Percentiles rank a stretch among this genome's conserved stretches.
Evolutionary conservation across 2,113 vertebrate species (phyloP).

Genomic region (Urocynchramus pylzowi): DNA sequence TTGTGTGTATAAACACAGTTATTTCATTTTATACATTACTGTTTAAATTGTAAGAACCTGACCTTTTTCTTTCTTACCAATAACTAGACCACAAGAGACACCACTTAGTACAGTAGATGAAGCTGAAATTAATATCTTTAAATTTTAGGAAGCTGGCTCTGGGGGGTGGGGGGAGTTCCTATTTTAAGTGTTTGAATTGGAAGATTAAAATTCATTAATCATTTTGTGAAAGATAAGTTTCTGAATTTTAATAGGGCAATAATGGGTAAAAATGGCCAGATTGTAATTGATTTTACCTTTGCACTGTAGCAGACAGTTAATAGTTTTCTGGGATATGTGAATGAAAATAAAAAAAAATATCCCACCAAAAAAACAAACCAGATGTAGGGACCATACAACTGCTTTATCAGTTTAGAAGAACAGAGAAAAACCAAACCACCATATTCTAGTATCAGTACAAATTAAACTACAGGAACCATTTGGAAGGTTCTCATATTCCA

Average conservation of each 20-base stretch:
- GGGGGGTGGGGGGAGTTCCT: accelerated
- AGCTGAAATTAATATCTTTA: background rate
- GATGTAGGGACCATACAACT: background rate
- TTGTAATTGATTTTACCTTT: background rate
- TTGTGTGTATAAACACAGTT: background rate
- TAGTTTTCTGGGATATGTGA: background rate
- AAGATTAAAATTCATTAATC: background rate
- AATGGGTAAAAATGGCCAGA: background rate
- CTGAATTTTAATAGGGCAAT: background rate
- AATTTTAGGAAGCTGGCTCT: background rate
- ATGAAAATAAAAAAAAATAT: background rate
- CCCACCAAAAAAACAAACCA: too few species aligned
- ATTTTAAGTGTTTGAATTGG: background rate
- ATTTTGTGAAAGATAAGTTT: background rate
- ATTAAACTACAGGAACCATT: background rate
- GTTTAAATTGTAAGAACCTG: background rate
- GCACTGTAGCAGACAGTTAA: background rate
- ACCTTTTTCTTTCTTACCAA: background rate
- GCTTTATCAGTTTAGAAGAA: background rate
- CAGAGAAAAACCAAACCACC: background rate
- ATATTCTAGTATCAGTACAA: background rate
- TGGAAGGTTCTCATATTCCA: background rate
- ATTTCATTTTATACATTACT: background rate
- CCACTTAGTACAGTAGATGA: background rate
- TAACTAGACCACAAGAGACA: constrained; percentile 33